Base-by-base conservation (phyloP, 2,113 vertebrate genomes). In the Odontophorus gujanensis region DNA sequence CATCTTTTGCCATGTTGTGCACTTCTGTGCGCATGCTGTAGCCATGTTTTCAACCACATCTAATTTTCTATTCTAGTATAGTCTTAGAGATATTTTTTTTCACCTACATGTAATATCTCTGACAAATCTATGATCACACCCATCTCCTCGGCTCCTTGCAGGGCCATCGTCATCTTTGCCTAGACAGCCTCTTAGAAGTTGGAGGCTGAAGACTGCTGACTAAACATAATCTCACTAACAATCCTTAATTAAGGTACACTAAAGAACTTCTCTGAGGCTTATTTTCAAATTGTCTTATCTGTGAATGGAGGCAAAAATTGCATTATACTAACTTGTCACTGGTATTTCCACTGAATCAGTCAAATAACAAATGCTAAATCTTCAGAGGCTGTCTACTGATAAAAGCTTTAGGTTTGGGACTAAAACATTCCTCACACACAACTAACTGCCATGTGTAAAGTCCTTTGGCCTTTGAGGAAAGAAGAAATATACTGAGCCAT, bases 141-240 rank as follows among this genome's bases (percentile, higher is more conserved):
- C 94, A 24, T 71, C 50, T 77, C n/a, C 45, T 80, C 36, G 17
- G 36, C 4, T 34, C 6, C 53, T 87, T 2, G 0, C 12, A 71
- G 8, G 19, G 13, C 36, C 48, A 61, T 7, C 6, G 32, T 93
- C 38, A 30, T 63, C n/a, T 78, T 62, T 81, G 74, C 19, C 51
- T 22, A 36, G 71, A 30, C 13, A 83, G 11, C 32, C 22, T 34
- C 24, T 58, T 25, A 55, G 47, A 83, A 92, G 16, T 1, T 71
- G 30, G 51, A 68, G 58, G n/a, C 22, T 83, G 30, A 10, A 61
- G 42, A 40, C 25, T 15, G 22, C 45, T 24, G 34, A 75, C 74
- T 90, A 68, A 87, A 94, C 93, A 90, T 40, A 58, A n/a, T 89
- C 76, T 67, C 40, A 74, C 80, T 96, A 79, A 25, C 25, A 79